Conservation (phyloP, 2,888 invertebrate genomes). For the Dioctria rufipes region DNA sequence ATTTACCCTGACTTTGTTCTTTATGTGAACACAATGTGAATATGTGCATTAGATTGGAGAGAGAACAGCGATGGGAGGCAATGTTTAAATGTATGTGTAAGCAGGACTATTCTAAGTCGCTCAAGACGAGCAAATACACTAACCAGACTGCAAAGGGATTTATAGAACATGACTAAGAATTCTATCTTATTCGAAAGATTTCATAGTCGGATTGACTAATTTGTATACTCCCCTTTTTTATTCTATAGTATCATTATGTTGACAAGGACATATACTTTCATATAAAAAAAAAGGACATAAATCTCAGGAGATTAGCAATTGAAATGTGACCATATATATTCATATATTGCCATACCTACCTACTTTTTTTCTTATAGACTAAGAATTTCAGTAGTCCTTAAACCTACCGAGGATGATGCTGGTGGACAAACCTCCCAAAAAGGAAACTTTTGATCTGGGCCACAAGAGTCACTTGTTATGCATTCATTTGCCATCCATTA, state of each 20-base stretch:
- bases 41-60: background rate
- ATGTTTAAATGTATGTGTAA: too few relatives aligned
- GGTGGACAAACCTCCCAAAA: background rate
- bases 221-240: too few relatives aligned
- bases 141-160: too few relatives aligned
- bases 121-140: too few relatives aligned
- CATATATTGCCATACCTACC: background rate
- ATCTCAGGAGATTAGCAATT: slow-evolving; percentile 18
- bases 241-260: too few relatives aligned
- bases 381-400: too few relatives aligned
- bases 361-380: background rate
- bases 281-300: background rate
- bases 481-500: slow-evolving; percentile 48
- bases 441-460: background rate
- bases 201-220: too few relatives aligned
- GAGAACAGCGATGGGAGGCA: too few relatives aligned
- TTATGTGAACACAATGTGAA: background rate
- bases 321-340: background rate
- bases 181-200: too few relatives aligned
- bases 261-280: background rate
- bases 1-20: background rate
- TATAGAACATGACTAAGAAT: too few relatives aligned
- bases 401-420: background rate
- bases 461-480: slow-evolving; percentile 33
- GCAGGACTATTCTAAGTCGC: too few relatives aligned